Base-by-base conservation (phyloP, 1,140 invertebrate genomes). In the Drosophila ohnishii region DNA sequence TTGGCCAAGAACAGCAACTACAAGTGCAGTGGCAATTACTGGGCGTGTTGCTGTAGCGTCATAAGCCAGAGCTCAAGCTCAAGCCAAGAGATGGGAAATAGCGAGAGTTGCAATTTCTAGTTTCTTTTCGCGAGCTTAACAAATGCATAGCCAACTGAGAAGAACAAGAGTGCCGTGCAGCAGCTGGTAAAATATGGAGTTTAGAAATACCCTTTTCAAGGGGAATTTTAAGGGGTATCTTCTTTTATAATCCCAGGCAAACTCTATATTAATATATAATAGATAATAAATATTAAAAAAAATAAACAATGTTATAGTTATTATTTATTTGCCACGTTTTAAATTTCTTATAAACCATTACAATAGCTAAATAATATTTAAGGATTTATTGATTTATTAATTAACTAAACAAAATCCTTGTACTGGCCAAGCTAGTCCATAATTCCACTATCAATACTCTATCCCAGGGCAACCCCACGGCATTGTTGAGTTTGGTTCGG, bases 1-100 rank as follows among this genome's bases (percentile, higher is more conserved):
- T 81, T 75, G 79, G 60, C 69, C 56, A 60, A 42, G 48, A 44
- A 55, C 59, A 56, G 37, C 67, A 56, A 25, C 59, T 65, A 53
- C 73, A 66, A 80, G 69, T 75, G 67, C 61, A 55, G 50, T 72
- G 83, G 83, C 82, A 86, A 86, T 86, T 86, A 86, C 75, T 71
- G 59, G 65, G 50, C 70, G 48, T 72, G 62, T 85, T 60, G 81
- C 28, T 80, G 48, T 63, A 39, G 73, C 57, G 60, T 81, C 74
- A 40, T 42, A 63, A 47, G 53, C 53, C 62, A 82, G 32, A 35
- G 56, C 55, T 58, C 51, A 47, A 48, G 30, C 55, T 58, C 47
- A 32, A 55, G 28, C 32, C 22, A 19, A 45, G 47, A 57, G 25
- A 28, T 40, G 32, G 56, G 34, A 50, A 34, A 70, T n/a, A 65